Percentiles rank a stretch among this genome's conserved stretches.
Conservation (phyloP, 1,140 invertebrate genomes). For the Colletes latitarsis region DNA sequence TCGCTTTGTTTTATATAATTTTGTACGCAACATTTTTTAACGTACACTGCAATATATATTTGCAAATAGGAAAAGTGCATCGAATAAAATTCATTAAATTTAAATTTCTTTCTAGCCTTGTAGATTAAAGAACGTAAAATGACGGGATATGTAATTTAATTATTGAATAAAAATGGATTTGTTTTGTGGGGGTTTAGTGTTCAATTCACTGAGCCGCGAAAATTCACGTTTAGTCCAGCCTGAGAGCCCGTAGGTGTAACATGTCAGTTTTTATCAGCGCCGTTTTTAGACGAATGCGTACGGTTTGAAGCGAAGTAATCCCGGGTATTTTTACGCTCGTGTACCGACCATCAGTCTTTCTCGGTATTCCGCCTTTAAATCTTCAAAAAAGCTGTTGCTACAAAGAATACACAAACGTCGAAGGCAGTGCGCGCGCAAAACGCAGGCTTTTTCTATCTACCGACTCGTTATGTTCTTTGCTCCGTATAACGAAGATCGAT, state of each 20-base stretch:
- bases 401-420: not conserved
- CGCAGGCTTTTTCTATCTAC: not conserved
- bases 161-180: not conserved
- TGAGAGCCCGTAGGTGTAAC: slow-evolving; percentile 26
- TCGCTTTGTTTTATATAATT: no score
- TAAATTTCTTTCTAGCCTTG: no score
- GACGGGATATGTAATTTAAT: not conserved
- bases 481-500: not conserved
- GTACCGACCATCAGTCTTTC: not conserved
- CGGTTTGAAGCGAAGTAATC: slow-evolving; percentile 27
- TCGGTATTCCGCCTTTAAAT: not conserved
- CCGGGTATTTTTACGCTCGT: slow-evolving; percentile 10
- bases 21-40: no score
- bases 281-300: slow-evolving; percentile 5
- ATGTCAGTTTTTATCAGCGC: slow-evolving; percentile 22
- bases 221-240: slow-evolving; percentile 23
- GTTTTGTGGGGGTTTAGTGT: not conserved
- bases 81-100: no score
- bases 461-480: not conserved
- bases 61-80: no score
- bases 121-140: no score
- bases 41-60: no score
- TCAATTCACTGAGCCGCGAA: slow-evolving; percentile 5
- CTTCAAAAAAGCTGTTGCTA: not conserved
- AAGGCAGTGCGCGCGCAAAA: slow-evolving; percentile 6